phyloP scores from a whole-genome alignment of 2,888 invertebrate genomes.

The Phyllotreta striolata region DNA sequence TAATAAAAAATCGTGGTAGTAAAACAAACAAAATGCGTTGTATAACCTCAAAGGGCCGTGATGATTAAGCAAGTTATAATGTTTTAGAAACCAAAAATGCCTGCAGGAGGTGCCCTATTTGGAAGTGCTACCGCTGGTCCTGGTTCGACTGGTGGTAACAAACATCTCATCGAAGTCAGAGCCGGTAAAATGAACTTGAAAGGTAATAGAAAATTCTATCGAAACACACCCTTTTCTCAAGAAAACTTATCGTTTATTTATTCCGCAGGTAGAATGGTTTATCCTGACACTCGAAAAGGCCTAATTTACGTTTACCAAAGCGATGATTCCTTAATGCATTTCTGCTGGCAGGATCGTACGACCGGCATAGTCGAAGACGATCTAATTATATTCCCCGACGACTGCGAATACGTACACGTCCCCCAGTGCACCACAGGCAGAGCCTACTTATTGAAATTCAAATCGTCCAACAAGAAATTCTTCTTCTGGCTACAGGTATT shows the following conservation, averaged over 20 bases:
- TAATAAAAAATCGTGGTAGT: no score
- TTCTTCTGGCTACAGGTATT: conserved; percentile 99
- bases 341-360: conserved; percentile 98
- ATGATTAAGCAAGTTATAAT: not conserved
- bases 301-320: conserved; percentile 94
- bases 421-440: conserved; percentile 96
- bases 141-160: conserved; percentile 82
- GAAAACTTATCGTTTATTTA: conserved; percentile 25
- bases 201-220: conserved; percentile 63
- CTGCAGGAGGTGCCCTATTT: conserved; percentile 75
- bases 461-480: conserved; percentile 89
- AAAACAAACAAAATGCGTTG: no score
- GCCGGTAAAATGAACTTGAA: conserved; percentile 96
- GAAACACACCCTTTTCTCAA: not conserved
- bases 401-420: conserved; percentile 95
- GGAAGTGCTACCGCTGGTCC: conserved; percentile 79
- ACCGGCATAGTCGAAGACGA: conserved; percentile 94
- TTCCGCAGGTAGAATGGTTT: conserved; percentile 74
- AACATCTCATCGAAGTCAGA: conserved; percentile 93
- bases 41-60: no score
- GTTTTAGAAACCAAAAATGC: conserved; percentile 61
- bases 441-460: conserved; percentile 95
- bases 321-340: conserved; percentile 97
- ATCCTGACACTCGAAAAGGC: conserved; percentile 95
- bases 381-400: conserved; percentile 97